Conservation (phyloP, 2,113 vertebrate species). For the Limanda limanda region DNA sequence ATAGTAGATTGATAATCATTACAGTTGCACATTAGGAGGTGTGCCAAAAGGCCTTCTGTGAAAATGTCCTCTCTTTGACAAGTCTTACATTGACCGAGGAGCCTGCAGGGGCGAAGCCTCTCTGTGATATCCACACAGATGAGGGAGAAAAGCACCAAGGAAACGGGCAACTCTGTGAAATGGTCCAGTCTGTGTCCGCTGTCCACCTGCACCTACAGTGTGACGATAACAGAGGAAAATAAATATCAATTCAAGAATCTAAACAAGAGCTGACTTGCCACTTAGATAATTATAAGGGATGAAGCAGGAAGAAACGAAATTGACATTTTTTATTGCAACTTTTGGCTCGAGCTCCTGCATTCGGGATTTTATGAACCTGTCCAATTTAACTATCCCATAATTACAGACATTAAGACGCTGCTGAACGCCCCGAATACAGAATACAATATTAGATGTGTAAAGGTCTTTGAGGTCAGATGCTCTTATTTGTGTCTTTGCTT, state of each 20-base stretch:
- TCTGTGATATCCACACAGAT: slow-evolving; percentile 84
- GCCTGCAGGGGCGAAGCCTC: slow-evolving; percentile 80
- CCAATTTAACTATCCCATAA: slow-evolving; percentile 31
- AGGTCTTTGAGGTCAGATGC: not conserved
- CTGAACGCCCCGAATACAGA: slow-evolving; percentile 3
- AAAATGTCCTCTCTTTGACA: too few relatives aligned
- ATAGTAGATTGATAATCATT: too few relatives aligned
- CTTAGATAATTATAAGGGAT: slow-evolving; percentile 15
- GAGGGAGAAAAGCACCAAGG: slow-evolving; percentile 83
- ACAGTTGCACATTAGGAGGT: too few relatives aligned
- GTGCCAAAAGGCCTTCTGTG: too few relatives aligned
- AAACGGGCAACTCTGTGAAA: slow-evolving; percentile 83
- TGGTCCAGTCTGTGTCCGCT: slow-evolving; percentile 22
- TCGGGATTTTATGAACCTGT: slow-evolving; percentile 46
- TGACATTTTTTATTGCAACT: slow-evolving; percentile 3
- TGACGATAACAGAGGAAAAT: not conserved
- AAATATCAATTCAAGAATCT: not conserved
- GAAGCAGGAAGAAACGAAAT: slow-evolving; percentile 12
- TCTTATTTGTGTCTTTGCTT: not conserved
- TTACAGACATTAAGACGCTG: slow-evolving; percentile 18
- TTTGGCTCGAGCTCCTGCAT: slow-evolving; percentile 12
- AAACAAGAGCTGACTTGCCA: not conserved
- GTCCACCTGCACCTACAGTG: slow-evolving; percentile 77
- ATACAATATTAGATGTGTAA: slow-evolving; percentile 18
- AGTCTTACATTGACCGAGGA: slow-evolving; percentile 77